phyloP scores from a whole-genome alignment of 2,797 vertebrate genomes.

The Catamblyrhynchus diadema region DNA sequence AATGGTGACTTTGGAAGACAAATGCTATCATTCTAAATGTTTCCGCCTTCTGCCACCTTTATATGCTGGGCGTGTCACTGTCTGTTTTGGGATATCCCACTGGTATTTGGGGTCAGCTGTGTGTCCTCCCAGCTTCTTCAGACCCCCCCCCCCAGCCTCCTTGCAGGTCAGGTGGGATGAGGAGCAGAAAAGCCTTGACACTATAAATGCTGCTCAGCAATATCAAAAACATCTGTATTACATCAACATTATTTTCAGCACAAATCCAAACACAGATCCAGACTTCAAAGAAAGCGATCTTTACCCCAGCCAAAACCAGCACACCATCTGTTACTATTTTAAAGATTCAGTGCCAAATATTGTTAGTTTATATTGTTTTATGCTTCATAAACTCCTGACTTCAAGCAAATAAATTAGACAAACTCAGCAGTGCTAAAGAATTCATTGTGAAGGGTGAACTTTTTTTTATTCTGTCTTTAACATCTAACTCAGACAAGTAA shows the following conservation, averaged over 20 bases:
- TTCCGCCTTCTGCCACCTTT: not conserved
- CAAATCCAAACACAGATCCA: not conserved
- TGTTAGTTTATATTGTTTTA: not conserved
- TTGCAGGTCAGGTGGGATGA: not conserved
- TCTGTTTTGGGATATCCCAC: not conserved
- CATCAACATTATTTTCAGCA: not conserved
- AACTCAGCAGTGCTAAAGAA: not conserved
- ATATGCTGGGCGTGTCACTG: not conserved
- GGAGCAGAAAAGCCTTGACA: not conserved
- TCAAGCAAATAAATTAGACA: not conserved
- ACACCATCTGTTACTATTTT: not conserved
- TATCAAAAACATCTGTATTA: not conserved
- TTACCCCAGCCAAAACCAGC: not conserved
- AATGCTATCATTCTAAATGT: accelerated
- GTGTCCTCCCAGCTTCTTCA: not conserved
- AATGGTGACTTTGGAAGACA: not conserved
- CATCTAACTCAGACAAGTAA: not conserved
- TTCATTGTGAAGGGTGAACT: not conserved
- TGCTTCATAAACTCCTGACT: not conserved
- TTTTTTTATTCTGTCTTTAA: not conserved
- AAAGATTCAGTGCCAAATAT: not conserved
- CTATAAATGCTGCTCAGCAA: not conserved
- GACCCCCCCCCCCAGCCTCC: not conserved
- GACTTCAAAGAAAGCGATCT: not conserved
- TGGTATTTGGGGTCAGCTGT: not conserved